These are phyloP conservation scores for Apodemia mormo DNA, from an alignment of 2,888 invertebrate species.

Conservation along the genomic window DNA sequence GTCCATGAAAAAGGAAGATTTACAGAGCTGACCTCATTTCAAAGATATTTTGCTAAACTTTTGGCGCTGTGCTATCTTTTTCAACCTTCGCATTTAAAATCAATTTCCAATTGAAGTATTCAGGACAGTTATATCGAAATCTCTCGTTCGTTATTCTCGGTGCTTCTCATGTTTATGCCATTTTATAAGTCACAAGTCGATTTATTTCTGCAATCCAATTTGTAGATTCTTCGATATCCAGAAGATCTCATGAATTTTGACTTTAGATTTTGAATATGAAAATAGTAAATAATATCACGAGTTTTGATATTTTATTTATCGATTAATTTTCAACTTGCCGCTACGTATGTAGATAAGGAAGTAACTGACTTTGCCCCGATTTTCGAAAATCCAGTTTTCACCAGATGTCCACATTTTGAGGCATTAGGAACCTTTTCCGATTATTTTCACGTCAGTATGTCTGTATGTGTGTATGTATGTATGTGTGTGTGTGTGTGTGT, in stretches of 20 bases:
- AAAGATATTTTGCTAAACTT: background rate
- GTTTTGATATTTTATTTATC: background rate
- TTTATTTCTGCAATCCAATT: slow-evolving; percentile 10
- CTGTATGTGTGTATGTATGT: too few relatives aligned
- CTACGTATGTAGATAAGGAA: too few relatives aligned
- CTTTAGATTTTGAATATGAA: background rate
- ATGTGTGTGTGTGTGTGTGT: too few relatives aligned
- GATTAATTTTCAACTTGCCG: too few relatives aligned
- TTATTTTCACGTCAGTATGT: too few relatives aligned
- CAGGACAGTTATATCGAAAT: background rate
- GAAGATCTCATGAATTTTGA: background rate
- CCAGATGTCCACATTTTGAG: too few relatives aligned
- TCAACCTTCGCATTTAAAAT: background rate
- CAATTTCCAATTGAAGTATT: background rate
- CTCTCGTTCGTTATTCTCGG: background rate
- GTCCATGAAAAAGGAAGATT: too few relatives aligned
- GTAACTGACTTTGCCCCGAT: too few relatives aligned
- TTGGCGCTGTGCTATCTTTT: background rate
- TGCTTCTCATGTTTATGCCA: slow-evolving; percentile 3
- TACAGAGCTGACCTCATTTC: too few relatives aligned
- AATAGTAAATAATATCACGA: background rate
- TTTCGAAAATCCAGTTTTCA: too few relatives aligned
- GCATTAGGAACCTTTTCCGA: too few relatives aligned
- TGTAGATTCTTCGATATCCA: background rate
- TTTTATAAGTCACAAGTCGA: background rate